Base-by-base conservation (phyloP, 2,113 vertebrate species). In the Hippocampus barbouri region DNA sequence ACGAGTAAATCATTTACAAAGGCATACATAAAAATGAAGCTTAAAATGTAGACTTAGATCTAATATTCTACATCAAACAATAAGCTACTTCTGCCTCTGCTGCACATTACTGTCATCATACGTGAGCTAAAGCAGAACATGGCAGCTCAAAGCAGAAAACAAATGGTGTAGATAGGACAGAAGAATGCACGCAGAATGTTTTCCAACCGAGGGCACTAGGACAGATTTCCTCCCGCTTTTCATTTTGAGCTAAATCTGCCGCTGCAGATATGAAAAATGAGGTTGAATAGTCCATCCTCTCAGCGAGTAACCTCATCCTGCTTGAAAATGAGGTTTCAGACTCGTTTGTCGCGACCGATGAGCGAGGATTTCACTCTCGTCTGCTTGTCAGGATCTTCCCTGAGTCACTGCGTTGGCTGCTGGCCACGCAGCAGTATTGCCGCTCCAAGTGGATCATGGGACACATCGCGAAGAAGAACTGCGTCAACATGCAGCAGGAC, bases 331-430 rank as follows among this genome's bases (percentile, higher is more conserved):
- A 49, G 41, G 25, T 61, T 27, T 49, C 14, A 4, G 56, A 73
- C 41, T 68, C 12, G 57, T 71, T 71, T 68, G 65, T 69, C 72
- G 45, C 75, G 69, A 66, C 34, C 59, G 59, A 56, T 79, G 79
- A 80, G 81, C 30, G 5, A 76, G 72, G 75, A 79, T 57, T 40
- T 69, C 73, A 75, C 69, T 68, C 25, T 68, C 30, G 10, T 78
- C 34, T 76, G 49, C 68, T 49, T 66, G 11, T 62, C 83, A 99
- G 97, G 93, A 83, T 98, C 84, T 97, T 99, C 86, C 97, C 96
- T 14, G 97, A 99, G 89, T 99, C 97, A 63, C 93, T 99, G 80
- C 93, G 96, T 65, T 99, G 97, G 97, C 89, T 98, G 71, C 93
- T 99, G 83, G 96, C 96, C 71, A 99, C 97, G 2, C 94, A 97